phyloP scores from a whole-genome alignment of 1,140 invertebrate species.

The Drosophila pachea region DNA sequence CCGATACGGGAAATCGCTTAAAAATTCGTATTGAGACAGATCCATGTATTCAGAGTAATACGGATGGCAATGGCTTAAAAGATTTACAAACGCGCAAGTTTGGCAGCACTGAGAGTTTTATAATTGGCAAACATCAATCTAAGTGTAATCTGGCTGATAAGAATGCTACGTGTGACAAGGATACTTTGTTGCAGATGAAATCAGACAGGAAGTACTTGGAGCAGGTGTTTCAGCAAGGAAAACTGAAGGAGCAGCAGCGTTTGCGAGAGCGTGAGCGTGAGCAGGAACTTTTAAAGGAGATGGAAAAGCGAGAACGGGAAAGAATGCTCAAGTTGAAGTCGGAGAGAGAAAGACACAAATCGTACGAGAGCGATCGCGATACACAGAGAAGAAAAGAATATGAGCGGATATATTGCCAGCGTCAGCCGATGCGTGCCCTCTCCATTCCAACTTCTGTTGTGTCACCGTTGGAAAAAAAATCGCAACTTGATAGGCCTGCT shows the following conservation, averaged over 20 bases:
- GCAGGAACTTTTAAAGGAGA: conserved; percentile 22
- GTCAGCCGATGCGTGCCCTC: conserved; percentile 19
- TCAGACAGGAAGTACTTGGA: conserved; percentile 14
- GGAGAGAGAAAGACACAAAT: conserved; percentile 35
- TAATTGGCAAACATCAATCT: conserved; percentile 62
- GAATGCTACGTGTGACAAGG: not conserved
- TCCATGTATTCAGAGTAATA: conserved; percentile 43
- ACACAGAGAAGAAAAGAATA: not conserved
- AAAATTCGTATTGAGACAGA: conserved; percentile 62
- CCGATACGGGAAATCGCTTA: conserved; percentile 41
- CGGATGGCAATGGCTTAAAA: conserved; percentile 20
- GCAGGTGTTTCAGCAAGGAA: conserved; percentile 21
- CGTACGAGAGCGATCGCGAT: conserved; percentile 26
- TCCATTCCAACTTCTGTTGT: not conserved
- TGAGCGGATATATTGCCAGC: not conserved
- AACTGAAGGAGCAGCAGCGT: conserved; percentile 14
- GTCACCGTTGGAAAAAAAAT: conserved; percentile 32
- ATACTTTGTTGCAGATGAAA: conserved; percentile 1
- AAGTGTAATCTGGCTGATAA: conserved; percentile 44
- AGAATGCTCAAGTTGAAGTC: conserved; percentile 35
- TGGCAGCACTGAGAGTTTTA: conserved; percentile 22
- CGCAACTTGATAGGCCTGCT: conserved; percentile 27
- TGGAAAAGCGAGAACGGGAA: conserved; percentile 40
- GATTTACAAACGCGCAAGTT: not conserved
- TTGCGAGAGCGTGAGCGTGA: conserved; percentile 31